A percentile compares a stretch with the other conserved stretches of the same genome.
phyloP scores from a whole-genome alignment of 2,888 invertebrate genomes.

The Chrysolina haemoptera region DNA sequence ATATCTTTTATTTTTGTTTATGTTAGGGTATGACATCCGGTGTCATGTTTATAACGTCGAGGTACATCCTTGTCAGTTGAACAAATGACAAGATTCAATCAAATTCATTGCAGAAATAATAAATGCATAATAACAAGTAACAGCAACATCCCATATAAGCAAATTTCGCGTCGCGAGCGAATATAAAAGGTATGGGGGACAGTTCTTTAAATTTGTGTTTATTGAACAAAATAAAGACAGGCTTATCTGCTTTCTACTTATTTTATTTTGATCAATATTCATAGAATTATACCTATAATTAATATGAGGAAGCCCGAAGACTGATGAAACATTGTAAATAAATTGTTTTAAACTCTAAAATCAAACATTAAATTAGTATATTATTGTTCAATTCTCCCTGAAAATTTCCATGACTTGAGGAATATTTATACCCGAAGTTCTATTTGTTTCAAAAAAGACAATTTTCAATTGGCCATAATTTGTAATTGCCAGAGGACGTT shows the following conservation, averaged over 20 bases:
- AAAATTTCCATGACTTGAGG: slow-evolving; percentile 23
- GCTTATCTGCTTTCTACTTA: not conserved
- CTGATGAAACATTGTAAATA: slow-evolving; percentile 57
- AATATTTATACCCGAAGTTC: slow-evolving; percentile 26
- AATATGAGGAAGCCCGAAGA: slow-evolving; percentile 57
- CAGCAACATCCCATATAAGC: too few relatives aligned
- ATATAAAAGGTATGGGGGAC: not conserved
- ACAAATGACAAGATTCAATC: too few relatives aligned
- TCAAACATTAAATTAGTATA: slow-evolving; percentile 49
- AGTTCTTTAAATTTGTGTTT: slow-evolving; percentile 12
- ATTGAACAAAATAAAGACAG: slow-evolving; percentile 18
- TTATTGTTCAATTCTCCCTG: slow-evolving; percentile 53
- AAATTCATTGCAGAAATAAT: too few relatives aligned
- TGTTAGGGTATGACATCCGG: too few relatives aligned
- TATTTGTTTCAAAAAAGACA: slow-evolving; percentile 23
- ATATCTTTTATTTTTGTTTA: slow-evolving; percentile 2
- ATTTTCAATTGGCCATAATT: slow-evolving; percentile 47
- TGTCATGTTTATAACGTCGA: too few relatives aligned
- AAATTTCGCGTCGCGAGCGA: not conserved
- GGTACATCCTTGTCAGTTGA: too few relatives aligned
- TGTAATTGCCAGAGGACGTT: not conserved
- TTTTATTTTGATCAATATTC: slow-evolving; percentile 28
- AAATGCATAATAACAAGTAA: too few relatives aligned
- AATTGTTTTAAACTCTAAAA: slow-evolving; percentile 51
- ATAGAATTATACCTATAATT: slow-evolving; percentile 44